phyloP scores from a whole-genome alignment of 92 coral and sea anemone species.

The Palythoa grandis region DNA sequence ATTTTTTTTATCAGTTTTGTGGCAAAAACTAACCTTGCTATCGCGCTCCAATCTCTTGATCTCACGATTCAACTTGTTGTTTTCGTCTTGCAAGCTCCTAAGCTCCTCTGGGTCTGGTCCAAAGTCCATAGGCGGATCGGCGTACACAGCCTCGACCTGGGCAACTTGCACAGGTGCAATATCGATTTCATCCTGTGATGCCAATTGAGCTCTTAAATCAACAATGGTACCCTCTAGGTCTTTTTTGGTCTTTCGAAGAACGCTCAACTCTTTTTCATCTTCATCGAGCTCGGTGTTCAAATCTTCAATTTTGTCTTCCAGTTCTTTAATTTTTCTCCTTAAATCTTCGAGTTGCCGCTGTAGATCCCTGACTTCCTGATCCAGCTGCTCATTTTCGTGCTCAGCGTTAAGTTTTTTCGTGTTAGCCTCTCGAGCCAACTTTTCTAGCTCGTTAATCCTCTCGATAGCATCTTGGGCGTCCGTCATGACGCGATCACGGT shows the following conservation, averaged over 20 bases:
- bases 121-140: conserved; percentile 71
- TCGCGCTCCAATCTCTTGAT: conserved; percentile 67
- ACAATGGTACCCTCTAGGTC: conserved; percentile 69
- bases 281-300: conserved; percentile 73
- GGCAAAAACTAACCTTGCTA: conserved; percentile 28
- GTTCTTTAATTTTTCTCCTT: conserved; percentile 51
- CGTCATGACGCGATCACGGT: conserved; percentile 78
- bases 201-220: conserved; percentile 70
- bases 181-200: conserved; percentile 65
- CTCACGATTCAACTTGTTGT: conserved; percentile 55
- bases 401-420: conserved; percentile 64
- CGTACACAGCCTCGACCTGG: conserved; percentile 62
- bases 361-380: conserved; percentile 62
- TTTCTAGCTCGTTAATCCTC: conserved; percentile 71
- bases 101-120: conserved; percentile 77
- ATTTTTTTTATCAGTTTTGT: too few relatives aligned
- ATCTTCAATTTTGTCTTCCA: conserved; percentile 71
- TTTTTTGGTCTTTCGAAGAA: conserved; percentile 60
- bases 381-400: conserved; percentile 76
- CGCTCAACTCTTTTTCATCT: conserved; percentile 72
- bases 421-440: conserved; percentile 60
- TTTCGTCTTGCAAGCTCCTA: conserved; percentile 73
- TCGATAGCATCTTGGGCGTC: conserved; percentile 67
- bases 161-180: conserved; percentile 70
- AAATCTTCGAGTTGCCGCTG: conserved; percentile 59